These are phyloP conservation scores for Hippotragus niger DNA, from an alignment of 2,113 vertebrate genomes.

Conservation along the genomic window DNA sequence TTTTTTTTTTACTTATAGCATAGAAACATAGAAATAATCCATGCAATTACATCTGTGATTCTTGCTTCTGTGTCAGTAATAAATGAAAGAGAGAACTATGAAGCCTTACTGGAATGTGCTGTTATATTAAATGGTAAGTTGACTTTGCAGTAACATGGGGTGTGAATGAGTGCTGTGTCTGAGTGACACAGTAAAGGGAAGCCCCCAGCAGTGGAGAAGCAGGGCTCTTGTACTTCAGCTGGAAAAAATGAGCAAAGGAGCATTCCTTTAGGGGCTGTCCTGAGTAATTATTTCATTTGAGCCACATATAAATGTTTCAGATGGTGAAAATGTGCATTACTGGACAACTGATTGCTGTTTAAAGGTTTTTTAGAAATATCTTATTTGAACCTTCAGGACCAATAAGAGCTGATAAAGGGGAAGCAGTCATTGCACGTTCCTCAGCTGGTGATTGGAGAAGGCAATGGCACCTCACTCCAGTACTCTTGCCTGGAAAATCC, in stretches of 20 bases:
- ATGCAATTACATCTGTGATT: conserved; percentile 85
- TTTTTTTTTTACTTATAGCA: conserved; percentile 77
- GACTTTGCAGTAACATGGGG: fast-evolving
- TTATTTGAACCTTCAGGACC: neutral
- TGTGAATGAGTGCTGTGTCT: fast-evolving
- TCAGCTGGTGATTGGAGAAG: neutral
- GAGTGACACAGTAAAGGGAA: neutral
- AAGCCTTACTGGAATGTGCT: conserved; percentile 84
- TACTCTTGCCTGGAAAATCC: too few relatives aligned
- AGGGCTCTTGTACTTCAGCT: neutral
- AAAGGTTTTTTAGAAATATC: neutral
- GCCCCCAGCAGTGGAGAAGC: neutral
- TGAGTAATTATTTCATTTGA: neutral
- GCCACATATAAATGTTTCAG: neutral
- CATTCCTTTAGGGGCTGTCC: neutral
- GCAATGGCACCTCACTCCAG: too few relatives aligned
- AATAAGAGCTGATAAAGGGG: neutral
- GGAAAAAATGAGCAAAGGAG: neutral
- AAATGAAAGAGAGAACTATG: conserved; percentile 84
- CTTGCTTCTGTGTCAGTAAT: conserved; percentile 84
- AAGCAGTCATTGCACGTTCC: neutral
- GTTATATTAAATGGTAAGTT: conserved; percentile 86
- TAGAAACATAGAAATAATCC: conserved; percentile 82
- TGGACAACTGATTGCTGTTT: neutral
- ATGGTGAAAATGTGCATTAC: too few relatives aligned